Evolutionary conservation across 2,113 vertebrate genomes (phyloP).

Genomic region (Calyptommatus sinebrachiatus): DNA sequence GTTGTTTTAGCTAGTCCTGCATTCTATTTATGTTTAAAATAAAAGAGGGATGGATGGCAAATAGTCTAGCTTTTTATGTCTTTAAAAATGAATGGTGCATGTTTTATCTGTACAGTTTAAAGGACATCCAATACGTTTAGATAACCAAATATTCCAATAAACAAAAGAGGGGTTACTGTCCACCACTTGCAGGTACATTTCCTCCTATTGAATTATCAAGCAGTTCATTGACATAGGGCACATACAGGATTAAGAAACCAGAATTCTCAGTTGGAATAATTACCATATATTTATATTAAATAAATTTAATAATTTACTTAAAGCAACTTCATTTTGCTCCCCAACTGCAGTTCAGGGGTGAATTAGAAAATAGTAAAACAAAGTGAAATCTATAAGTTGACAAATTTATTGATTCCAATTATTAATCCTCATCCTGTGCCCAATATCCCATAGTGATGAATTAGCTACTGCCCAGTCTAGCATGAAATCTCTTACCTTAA

Average conservation of each 20-base stretch:
- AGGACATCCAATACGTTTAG: background rate
- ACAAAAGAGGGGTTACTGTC: background rate
- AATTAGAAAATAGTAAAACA: too few relatives aligned
- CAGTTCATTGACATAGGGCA: background rate
- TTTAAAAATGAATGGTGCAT: constrained; percentile 14
- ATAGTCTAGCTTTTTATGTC: background rate
- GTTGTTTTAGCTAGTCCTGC: constrained; percentile 15
- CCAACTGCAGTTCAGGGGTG: too few relatives aligned
- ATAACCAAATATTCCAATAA: constrained; percentile 12
- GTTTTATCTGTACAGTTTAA: background rate
- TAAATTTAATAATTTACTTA: too few relatives aligned
- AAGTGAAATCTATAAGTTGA: too few relatives aligned
- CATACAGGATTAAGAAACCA: background rate
- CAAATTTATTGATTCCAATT: too few relatives aligned
- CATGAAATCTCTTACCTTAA: background rate
- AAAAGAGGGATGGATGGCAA: background rate
- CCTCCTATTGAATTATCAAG: background rate
- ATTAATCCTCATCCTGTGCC: background rate
- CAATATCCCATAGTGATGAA: background rate
- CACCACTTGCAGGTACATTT: background rate
- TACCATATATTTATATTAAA: background rate
- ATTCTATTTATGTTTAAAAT: background rate
- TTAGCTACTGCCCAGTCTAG: background rate
- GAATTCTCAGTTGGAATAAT: background rate
- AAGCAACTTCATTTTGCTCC: too few relatives aligned